A percentile compares a stretch with the other conserved stretches of the same genome.
These are phyloP conservation scores for Strix uralensis DNA, from an alignment of 2,113 vertebrate species.

Conservation along the genomic window DNA sequence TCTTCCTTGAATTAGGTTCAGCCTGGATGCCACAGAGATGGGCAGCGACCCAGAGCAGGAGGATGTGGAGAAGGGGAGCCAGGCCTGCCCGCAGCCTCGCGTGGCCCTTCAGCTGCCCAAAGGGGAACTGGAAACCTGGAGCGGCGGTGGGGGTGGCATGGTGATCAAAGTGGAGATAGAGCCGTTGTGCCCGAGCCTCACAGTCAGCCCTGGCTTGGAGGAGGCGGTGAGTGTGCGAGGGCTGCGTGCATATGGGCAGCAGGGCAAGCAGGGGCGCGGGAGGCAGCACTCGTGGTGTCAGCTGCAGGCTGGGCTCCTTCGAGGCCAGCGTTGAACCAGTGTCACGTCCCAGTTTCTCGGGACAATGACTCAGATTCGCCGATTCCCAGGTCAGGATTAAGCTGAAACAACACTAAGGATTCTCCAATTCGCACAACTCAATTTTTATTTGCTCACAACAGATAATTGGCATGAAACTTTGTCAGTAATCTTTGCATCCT, in stretches of 20 bases:
- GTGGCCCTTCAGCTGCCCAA: conserved; percentile 53
- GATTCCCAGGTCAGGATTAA: no score
- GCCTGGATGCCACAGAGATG: conserved; percentile 73
- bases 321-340: fast-evolving
- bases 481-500: no score
- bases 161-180: conserved; percentile 47
- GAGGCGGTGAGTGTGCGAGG: conserved; percentile 7
- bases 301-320: not conserved
- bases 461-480: no score
- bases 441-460: no score
- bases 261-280: not conserved
- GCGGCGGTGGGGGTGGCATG: not conserved
- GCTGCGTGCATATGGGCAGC: fast-evolving
- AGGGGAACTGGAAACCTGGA: conserved; percentile 36
- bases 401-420: no score
- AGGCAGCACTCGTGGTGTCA: not conserved
- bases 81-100: conserved; percentile 5
- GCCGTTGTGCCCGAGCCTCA: not conserved
- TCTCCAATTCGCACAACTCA: no score
- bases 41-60: conserved; percentile 81
- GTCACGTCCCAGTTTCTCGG: no score
- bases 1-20: conserved; percentile 75
- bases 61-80: conserved; percentile 55
- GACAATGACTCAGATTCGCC: no score
- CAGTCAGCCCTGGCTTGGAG: not conserved